Conservation (phyloP, 2,113 vertebrate genomes). For the Indri indri region DNA sequence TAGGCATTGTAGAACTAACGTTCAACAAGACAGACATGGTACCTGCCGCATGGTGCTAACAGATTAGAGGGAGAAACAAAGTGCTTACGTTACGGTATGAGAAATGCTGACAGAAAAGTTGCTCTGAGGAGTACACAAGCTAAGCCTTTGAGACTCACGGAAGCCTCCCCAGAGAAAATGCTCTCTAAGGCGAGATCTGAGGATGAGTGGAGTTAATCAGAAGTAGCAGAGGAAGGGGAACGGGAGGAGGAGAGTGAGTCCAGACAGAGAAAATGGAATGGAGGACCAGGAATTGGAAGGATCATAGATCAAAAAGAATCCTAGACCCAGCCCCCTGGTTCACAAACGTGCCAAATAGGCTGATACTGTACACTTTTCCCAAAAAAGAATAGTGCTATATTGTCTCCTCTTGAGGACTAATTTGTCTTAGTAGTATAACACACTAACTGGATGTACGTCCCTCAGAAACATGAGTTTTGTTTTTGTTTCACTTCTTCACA, state of each 20-base stretch:
- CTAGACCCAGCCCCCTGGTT: neutral
- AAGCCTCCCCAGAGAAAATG: neutral
- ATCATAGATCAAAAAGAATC: neutral
- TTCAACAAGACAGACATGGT: neutral
- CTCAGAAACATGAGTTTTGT: neutral
- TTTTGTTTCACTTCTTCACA: conserved; percentile 32
- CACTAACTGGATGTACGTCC: neutral
- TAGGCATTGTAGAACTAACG: neutral
- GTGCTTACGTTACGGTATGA: neutral
- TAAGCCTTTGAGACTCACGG: neutral
- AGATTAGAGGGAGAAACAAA: neutral
- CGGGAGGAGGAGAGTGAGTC: neutral
- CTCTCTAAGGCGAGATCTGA: neutral
- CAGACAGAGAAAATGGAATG: neutral
- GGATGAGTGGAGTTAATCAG: neutral
- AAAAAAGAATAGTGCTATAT: neutral
- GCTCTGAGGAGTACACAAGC: too few species aligned
- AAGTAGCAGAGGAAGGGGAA: neutral
- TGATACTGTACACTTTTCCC: neutral
- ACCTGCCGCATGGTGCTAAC: neutral
- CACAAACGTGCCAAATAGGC: neutral
- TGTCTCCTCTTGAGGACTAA: neutral
- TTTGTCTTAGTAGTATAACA: neutral
- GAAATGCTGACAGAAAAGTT: neutral
- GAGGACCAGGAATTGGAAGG: neutral